phyloP scores from a whole-genome alignment of 2,888 invertebrate genomes.

The Trichogramma evanescens region DNA sequence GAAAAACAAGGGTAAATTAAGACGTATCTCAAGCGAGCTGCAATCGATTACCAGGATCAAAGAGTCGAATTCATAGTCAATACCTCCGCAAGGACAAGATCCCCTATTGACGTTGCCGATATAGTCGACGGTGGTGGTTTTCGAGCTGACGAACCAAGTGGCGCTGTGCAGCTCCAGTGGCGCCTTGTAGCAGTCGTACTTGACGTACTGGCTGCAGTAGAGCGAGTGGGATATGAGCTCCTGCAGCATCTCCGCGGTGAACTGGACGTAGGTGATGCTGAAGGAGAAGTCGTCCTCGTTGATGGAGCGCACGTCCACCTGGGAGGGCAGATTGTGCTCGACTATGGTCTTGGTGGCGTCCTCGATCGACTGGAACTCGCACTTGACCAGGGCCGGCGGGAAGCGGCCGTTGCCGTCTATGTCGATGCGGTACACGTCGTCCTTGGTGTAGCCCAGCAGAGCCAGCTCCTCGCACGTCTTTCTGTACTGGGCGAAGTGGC shows the following conservation, averaged over 20 bases:
- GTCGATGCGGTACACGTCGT: slow-evolving; percentile 87
- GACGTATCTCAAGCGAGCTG: neutral
- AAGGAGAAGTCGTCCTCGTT: slow-evolving; percentile 76
- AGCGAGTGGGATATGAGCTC: slow-evolving; percentile 83
- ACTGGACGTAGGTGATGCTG: slow-evolving; percentile 80
- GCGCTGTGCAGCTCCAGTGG: slow-evolving; percentile 80
- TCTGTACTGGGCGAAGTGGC: slow-evolving; percentile 83
- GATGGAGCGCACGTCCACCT: slow-evolving; percentile 77
- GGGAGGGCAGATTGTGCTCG: slow-evolving; percentile 84
- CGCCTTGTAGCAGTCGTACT: slow-evolving; percentile 84
- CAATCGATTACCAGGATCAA: slow-evolving; percentile 30
- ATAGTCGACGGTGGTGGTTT: slow-evolving; percentile 71
- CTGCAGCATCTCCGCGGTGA: slow-evolving; percentile 84
- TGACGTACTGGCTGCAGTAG: slow-evolving; percentile 82
- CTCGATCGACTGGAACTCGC: slow-evolving; percentile 82
- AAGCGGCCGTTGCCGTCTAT: slow-evolving; percentile 90
- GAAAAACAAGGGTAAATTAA: neutral
- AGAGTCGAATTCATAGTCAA: slow-evolving; percentile 23
- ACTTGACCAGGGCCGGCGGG: slow-evolving; percentile 85
- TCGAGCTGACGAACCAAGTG: slow-evolving; percentile 82
- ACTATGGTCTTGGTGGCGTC: slow-evolving; percentile 82
- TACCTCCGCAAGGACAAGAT: slow-evolving; percentile 53
- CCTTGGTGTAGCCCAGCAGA: slow-evolving; percentile 77
- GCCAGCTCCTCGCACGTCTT: slow-evolving; percentile 90
- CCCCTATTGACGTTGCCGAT: slow-evolving; percentile 69